Percentiles rank a stretch among this genome's conserved stretches.
Conservation (phyloP, 1,140 invertebrate genomes). For the Bemisia tabaci region DNA sequence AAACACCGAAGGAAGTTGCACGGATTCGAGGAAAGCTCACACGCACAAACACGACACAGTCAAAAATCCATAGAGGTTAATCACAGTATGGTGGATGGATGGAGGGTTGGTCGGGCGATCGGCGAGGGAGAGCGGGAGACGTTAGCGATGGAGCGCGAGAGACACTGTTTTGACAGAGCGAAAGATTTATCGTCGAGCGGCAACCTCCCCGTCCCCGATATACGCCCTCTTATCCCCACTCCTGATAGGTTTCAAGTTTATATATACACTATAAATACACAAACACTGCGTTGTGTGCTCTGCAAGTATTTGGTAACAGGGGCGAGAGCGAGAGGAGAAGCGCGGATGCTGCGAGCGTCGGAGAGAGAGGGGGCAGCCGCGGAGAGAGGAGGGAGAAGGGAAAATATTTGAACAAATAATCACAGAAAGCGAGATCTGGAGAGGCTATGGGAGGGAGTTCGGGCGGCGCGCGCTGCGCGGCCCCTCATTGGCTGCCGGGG, state of each 20-base stretch:
- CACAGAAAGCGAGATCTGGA: neutral
- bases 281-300: neutral
- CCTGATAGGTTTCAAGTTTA: neutral
- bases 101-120: too few species aligned
- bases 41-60: too few species aligned
- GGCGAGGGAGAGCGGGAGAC: neutral
- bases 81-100: too few species aligned
- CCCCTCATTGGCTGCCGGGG: neutral
- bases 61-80: too few species aligned
- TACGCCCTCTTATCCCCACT: neutral
- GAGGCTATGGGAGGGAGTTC: neutral
- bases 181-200: neutral
- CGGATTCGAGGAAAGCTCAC: too few species aligned
- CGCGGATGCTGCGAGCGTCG: neutral
- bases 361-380: neutral
- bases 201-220: neutral
- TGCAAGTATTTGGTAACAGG: neutral
- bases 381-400: neutral
- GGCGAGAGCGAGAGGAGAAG: neutral
- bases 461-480: too few species aligned
- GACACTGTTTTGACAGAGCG: neutral
- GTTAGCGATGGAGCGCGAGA: neutral
- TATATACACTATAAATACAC: neutral
- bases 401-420: conserved; percentile 1
- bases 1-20: too few species aligned